Percentiles rank a stretch among this genome's conserved stretches.
These are phyloP conservation scores for Gonioctena quinquepunctata DNA, from an alignment of 1,140 invertebrate genomes.

Conservation along the genomic window DNA sequence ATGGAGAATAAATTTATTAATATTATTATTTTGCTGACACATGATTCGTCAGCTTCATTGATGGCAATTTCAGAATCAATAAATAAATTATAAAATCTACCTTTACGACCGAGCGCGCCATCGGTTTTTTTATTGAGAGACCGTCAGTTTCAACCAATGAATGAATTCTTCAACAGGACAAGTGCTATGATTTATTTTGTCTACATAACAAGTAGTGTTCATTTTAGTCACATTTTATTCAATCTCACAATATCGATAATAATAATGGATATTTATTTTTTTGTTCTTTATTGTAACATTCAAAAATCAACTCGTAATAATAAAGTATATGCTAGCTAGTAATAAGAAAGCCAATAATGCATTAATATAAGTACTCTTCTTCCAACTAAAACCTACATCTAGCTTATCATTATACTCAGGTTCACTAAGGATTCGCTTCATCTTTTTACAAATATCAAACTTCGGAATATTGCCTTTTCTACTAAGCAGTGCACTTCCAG, in stretches of 20 bases:
- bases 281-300: conserved; percentile 46
- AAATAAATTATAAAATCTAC: too few species aligned
- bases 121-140: too few species aligned
- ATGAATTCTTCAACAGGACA: conserved; percentile 53
- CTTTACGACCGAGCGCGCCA: too few species aligned
- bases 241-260: conserved; percentile 49
- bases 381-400: not conserved
- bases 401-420: not conserved
- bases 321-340: conserved; percentile 29
- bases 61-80: too few species aligned
- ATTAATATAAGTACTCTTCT: conserved; percentile 17
- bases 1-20: too few species aligned
- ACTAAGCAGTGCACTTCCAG: conserved; percentile 22
- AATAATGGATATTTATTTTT: conserved; percentile 20
- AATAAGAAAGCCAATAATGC: conserved; percentile 9
- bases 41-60: too few species aligned
- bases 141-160: too few species aligned
- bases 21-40: too few species aligned
- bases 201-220: conserved; percentile 48
- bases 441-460: conserved; percentile 22
- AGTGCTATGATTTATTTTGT: conserved; percentile 57
- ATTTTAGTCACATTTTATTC: conserved; percentile 48
- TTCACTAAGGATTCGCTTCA: not conserved
- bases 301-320: conserved; percentile 43
- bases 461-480: conserved; percentile 26